A percentile compares a stretch with the other conserved stretches of the same genome.
Evolutionary conservation across 2,113 vertebrate genomes (phyloP).

Genomic region (Sceloporus tristichus): DNA sequence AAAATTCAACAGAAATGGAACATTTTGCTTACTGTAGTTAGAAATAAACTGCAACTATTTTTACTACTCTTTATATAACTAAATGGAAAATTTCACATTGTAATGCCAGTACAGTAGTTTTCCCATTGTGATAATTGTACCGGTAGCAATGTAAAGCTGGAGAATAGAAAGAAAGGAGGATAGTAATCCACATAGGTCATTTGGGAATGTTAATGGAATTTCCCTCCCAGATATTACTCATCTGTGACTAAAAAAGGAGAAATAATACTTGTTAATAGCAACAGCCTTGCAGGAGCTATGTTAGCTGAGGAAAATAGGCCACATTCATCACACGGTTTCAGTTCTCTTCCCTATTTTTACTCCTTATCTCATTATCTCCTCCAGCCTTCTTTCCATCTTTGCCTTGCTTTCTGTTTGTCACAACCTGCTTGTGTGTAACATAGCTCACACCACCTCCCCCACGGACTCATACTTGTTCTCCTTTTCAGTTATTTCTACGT

Average conservation of each 20-base stretch:
- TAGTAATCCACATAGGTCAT: neutral
- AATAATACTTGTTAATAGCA: conserved; percentile 3
- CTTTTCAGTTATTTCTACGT: conserved; percentile 5
- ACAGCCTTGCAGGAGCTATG: neutral
- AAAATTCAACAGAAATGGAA: neutral
- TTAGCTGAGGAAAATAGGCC: neutral
- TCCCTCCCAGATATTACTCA: neutral
- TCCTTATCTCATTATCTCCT: conserved; percentile 9
- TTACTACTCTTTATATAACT: neutral
- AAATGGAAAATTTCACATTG: neutral
- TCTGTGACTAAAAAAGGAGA: neutral
- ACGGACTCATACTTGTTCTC: neutral
- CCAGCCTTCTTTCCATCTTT: neutral
- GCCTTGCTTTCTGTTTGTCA: conserved; percentile 3
- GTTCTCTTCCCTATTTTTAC: neutral
- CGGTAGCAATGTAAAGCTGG: neutral
- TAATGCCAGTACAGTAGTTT: neutral
- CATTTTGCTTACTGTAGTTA: neutral
- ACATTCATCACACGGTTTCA: neutral
- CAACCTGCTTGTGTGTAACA: neutral
- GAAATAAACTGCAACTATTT: neutral
- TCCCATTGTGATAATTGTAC: neutral
- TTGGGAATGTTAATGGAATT: conserved; percentile 12
- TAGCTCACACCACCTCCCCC: neutral
- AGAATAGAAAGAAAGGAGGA: neutral